phyloP scores from a whole-genome alignment of 2,888 invertebrate genomes.

The Hypsopygia costalis region DNA sequence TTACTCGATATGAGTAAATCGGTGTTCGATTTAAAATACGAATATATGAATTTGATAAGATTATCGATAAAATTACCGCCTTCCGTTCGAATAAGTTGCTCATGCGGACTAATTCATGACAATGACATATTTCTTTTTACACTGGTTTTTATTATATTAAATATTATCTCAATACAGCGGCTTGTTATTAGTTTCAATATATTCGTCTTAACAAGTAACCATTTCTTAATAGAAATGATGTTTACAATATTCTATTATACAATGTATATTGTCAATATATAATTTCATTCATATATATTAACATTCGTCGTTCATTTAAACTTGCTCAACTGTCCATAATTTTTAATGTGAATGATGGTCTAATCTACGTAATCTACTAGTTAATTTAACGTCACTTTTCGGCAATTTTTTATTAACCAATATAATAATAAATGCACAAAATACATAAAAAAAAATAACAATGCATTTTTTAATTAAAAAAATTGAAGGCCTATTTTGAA shows the following conservation, averaged over 20 bases:
- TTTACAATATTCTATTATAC: too few relatives aligned
- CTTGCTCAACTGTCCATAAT: conserved; percentile 55
- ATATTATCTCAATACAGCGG: too few relatives aligned
- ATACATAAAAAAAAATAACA: not conserved
- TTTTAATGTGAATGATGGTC: conserved; percentile 45
- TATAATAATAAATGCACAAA: not conserved
- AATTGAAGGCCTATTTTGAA: conserved; percentile 12
- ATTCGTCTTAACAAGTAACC: too few relatives aligned
- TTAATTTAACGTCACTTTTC: not conserved
- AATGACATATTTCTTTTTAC: too few relatives aligned
- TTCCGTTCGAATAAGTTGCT: too few relatives aligned
- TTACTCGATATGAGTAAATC: not conserved
- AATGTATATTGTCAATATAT: too few relatives aligned
- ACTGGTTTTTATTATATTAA: too few relatives aligned
- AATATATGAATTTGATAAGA: not conserved
- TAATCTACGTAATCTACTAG: conserved; percentile 26
- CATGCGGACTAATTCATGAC: too few relatives aligned
- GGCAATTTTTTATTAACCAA: not conserved
- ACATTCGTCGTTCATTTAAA: conserved; percentile 21
- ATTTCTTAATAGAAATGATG: too few relatives aligned
- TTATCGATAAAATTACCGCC: not conserved
- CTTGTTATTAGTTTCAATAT: too few relatives aligned
- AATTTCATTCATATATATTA: too few relatives aligned
- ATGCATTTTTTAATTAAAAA: conserved; percentile 4
- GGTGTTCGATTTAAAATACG: conserved; percentile 3